A percentile compares a stretch with the other conserved stretches of the same genome.
phyloP scores from a whole-genome alignment of 1,140 invertebrate species.

The Monomorium pharaonis region DNA sequence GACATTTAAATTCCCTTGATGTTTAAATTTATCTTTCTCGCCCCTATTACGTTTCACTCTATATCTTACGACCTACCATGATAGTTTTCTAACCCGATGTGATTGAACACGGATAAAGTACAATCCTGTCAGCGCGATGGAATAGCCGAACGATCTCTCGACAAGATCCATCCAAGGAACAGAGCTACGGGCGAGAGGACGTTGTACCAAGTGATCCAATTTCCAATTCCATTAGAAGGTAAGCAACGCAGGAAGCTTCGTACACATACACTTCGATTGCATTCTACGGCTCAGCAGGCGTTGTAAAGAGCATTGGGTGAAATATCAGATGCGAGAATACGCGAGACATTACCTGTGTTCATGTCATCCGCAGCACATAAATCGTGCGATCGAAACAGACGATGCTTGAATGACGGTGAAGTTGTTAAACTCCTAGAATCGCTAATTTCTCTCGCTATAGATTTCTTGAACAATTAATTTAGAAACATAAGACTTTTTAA shows the following conservation, averaged over 20 bases:
- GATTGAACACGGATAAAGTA: constrained; percentile 53
- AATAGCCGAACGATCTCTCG: constrained; percentile 30
- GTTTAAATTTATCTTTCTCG: neutral
- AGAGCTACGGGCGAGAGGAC: constrained; percentile 24
- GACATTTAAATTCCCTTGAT: neutral
- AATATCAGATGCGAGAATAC: constrained; percentile 39
- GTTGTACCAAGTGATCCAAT: constrained; percentile 62
- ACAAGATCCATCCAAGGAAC: constrained; percentile 29
- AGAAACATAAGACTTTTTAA: neutral
- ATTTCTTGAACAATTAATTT: neutral
- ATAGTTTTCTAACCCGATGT: constrained; percentile 39
- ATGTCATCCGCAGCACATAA: neutral
- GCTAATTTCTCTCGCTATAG: neutral
- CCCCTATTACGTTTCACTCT: neutral
- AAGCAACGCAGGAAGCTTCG: constrained; percentile 51
- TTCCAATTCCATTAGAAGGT: constrained; percentile 63
- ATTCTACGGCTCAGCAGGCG: constrained; percentile 13
- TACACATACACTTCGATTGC: constrained; percentile 25
- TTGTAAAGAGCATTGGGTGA: constrained; percentile 45
- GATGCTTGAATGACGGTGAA: neutral
- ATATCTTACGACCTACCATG: neutral
- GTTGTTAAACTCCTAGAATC: neutral
- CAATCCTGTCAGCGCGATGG: constrained; percentile 42
- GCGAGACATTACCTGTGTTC: neutral
- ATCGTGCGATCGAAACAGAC: neutral